phyloP scores from a whole-genome alignment of 1,140 invertebrate genomes.

The Oreohelix idahoensis region DNA sequence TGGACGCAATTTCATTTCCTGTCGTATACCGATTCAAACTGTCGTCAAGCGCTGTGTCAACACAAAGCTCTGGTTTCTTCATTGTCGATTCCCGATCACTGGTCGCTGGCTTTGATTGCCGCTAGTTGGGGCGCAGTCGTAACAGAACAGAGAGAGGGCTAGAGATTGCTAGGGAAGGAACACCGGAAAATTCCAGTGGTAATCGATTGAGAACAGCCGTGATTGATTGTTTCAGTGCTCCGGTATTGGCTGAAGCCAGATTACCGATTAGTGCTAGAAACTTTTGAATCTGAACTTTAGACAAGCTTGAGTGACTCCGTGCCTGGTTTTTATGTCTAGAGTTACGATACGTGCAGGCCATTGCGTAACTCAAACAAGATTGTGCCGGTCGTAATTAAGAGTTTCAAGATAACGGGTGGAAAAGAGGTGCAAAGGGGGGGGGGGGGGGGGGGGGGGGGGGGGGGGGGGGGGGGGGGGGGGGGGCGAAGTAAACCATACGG shows the following conservation, averaged over 20 bases:
- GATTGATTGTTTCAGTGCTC: constrained; percentile 2
- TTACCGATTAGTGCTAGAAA: neutral
- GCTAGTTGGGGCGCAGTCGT: neutral
- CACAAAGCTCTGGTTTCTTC: neutral
- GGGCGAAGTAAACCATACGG: too few species aligned
- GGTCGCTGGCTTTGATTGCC: neutral
- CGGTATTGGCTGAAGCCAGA: neutral
- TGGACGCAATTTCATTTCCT: neutral
- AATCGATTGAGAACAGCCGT: neutral
- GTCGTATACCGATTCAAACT: neutral
- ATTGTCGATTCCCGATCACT: neutral
- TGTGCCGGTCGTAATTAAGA: too few species aligned
- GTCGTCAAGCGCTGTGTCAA: neutral
- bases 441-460: too few species aligned
- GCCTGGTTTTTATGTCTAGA: neutral
- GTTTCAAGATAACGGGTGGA: too few species aligned
- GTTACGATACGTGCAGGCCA: too few species aligned
- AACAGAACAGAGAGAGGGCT: neutral
- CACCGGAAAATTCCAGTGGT: neutral
- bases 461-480: too few species aligned
- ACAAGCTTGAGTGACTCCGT: neutral
- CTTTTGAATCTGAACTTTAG: neutral
- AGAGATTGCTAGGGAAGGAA: neutral
- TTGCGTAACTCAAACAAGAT: too few species aligned
- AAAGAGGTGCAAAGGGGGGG: too few species aligned